These are phyloP conservation scores for Phenganax subtilis DNA, from an alignment of 92 coral and sea anemone genomes.

Conservation along the genomic window DNA sequence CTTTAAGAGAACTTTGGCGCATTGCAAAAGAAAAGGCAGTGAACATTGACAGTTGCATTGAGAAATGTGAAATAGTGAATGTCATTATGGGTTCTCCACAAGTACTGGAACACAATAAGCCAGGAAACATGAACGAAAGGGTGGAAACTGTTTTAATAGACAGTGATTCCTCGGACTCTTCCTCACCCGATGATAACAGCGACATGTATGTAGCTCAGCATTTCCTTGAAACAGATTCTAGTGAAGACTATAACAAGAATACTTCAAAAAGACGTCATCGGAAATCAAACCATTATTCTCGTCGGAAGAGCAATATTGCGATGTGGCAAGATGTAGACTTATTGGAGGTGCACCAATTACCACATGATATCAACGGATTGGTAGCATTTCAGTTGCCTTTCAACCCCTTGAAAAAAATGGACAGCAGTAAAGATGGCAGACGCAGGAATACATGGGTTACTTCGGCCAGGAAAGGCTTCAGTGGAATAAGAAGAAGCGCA, in stretches of 20 bases:
- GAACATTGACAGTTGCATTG: background rate
- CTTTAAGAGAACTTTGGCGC: slow-evolving; percentile 4
- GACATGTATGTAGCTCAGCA: background rate
- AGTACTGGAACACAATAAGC: background rate
- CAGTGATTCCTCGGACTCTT: background rate
- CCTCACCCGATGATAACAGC: background rate
- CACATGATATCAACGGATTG: background rate
- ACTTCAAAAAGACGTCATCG: slow-evolving; percentile 11
- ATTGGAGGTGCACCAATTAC: background rate
- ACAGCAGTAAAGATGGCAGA: too few species aligned
- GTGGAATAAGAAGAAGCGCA: too few species aligned
- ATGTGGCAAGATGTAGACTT: slow-evolving; percentile 7
- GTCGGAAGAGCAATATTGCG: slow-evolving; percentile 10
- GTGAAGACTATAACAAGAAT: background rate
- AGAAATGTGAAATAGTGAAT: slow-evolving; percentile 18
- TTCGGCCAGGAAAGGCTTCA: too few species aligned
- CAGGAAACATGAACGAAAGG: background rate
- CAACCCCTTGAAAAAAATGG: too few species aligned
- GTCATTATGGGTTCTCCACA: background rate
- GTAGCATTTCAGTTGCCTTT: too few species aligned
- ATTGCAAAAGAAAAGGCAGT: background rate
- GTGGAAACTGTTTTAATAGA: background rate
- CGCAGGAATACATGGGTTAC: too few species aligned
- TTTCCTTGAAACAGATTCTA: background rate
- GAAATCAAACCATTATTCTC: slow-evolving; percentile 10